phyloP scores from a whole-genome alignment of 2,113 vertebrate genomes.

The Eolophus roseicapilla region DNA sequence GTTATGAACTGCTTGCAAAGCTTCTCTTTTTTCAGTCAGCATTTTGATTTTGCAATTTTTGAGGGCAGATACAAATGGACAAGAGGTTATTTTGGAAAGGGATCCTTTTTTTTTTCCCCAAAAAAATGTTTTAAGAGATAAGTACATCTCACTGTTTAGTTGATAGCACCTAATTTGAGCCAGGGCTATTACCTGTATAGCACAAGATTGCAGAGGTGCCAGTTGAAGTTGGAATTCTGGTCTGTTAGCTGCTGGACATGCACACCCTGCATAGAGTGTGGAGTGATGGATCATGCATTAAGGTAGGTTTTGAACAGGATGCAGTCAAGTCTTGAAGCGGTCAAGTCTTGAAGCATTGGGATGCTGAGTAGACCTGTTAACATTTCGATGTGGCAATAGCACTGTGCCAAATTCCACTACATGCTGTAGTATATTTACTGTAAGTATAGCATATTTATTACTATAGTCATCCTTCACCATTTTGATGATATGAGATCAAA shows the following conservation, averaged over 20 bases:
- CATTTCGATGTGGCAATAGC: background rate
- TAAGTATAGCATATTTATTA: background rate
- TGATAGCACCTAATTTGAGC: background rate
- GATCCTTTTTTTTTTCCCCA: background rate
- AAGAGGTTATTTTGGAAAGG: background rate
- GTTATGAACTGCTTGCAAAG: background rate
- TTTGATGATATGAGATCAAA: background rate
- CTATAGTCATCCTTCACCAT: background rate
- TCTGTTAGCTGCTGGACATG: background rate
- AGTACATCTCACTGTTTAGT: background rate
- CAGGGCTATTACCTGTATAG: background rate
- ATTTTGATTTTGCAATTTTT: background rate
- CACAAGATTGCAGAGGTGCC: background rate
- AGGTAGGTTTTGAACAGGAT: background rate
- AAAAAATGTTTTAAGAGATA: background rate
- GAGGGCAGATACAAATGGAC: background rate
- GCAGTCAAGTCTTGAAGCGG: background rate
- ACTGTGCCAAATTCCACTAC: background rate
- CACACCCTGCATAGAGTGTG: background rate
- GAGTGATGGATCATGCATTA: background rate
- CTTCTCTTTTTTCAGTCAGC: background rate
- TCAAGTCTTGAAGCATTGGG: background rate
- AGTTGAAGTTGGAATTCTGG: background rate
- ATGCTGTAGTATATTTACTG: background rate
- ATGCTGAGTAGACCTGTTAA: background rate